phyloP scores from a whole-genome alignment of 2,888 invertebrate species.

The Glaucopsyche alexis region DNA sequence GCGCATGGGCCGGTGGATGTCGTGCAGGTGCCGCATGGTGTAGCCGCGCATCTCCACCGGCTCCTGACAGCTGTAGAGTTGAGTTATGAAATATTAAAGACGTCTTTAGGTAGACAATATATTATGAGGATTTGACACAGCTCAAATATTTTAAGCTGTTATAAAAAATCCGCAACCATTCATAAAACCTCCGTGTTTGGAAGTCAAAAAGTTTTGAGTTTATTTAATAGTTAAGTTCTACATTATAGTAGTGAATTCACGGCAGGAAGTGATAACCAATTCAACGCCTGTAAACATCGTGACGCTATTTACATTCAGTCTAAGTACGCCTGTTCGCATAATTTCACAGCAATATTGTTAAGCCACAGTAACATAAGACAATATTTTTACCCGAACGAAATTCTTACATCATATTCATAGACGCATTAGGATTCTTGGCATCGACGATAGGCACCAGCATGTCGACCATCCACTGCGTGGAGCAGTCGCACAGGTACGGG shows the following conservation, averaged over 20 bases:
- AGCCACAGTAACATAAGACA: neutral
- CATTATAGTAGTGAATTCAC: no score
- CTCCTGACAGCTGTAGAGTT: conserved; percentile 80
- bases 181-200: no score
- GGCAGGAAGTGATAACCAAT: no score
- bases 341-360: neutral
- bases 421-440: conserved; percentile 57
- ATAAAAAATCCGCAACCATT: no score
- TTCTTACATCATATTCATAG: conserved; percentile 72
- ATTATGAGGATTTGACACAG: no score
- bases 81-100: neutral
- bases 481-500: conserved; percentile 89
- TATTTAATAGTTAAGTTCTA: no score
- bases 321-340: no score
- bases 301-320: no score
- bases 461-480: conserved; percentile 88
- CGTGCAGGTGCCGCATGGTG: conserved; percentile 79
- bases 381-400: neutral
- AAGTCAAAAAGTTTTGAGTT: no score
- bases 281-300: no score
- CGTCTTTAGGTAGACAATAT: no score
- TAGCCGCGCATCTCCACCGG: conserved; percentile 83
- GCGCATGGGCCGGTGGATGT: conserved; percentile 79
- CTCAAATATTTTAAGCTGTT: no score
- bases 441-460: conserved; percentile 80